These are phyloP conservation scores for Globia sparganii DNA, from an alignment of 2,888 invertebrate genomes.

Conservation along the genomic window DNA sequence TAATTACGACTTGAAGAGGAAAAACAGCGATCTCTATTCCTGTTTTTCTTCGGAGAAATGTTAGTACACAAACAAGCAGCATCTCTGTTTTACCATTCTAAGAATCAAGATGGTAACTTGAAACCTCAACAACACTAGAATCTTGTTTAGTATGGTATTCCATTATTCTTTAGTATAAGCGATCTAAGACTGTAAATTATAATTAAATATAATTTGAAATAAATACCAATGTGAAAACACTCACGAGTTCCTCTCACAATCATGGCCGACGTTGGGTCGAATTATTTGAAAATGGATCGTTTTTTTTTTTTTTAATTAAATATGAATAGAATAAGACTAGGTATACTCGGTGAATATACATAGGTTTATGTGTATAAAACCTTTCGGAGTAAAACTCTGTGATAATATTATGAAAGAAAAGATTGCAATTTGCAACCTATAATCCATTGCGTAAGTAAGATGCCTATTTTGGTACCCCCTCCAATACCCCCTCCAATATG, in stretches of 20 bases:
- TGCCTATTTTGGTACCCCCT: too few relatives aligned
- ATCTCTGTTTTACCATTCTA: not conserved
- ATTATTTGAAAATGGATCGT: not conserved
- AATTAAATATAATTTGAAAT: not conserved
- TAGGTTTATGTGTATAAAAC: not conserved
- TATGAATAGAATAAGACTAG: not conserved
- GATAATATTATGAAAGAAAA: not conserved
- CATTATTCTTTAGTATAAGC: too few relatives aligned
- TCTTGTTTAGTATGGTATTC: not conserved
- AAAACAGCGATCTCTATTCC: slow-evolving; percentile 5
- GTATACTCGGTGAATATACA: not conserved
- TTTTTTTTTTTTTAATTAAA: not conserved
- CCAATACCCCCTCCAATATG: too few relatives aligned
- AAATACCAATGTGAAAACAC: too few relatives aligned
- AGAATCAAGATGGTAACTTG: not conserved
- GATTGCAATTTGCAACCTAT: too few relatives aligned
- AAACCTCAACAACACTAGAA: not conserved
- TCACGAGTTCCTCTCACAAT: not conserved
- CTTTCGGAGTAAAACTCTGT: not conserved
- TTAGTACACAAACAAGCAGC: not conserved
- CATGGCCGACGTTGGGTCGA: not conserved
- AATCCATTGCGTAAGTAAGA: too few relatives aligned
- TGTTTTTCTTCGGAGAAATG: not conserved
- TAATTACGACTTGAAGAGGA: slow-evolving; percentile 4
- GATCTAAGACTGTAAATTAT: not conserved